Evolutionary conservation across 2,113 vertebrate species (phyloP).

Genomic region (Prochilodus magdalenae): DNA sequence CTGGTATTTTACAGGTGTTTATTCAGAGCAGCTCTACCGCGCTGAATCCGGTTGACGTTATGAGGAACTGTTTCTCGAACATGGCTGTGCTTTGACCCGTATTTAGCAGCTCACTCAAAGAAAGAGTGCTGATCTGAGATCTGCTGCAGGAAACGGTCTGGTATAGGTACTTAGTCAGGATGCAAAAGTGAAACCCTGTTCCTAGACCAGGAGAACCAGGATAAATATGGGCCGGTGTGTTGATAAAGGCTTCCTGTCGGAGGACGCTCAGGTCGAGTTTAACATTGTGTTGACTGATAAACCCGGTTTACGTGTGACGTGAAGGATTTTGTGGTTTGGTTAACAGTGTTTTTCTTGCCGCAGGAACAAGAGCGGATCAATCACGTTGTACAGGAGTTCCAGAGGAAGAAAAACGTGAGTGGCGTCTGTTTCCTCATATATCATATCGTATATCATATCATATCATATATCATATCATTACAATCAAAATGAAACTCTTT

Average conservation of each 20-base stretch:
- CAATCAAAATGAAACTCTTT: no score
- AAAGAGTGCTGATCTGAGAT: not conserved
- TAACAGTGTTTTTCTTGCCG: slow-evolving; percentile 49
- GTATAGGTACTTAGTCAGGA: not conserved
- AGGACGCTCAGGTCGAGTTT: not conserved
- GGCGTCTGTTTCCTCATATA: not conserved
- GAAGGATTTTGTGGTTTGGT: not conserved
- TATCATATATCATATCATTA: no score
- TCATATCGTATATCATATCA: no score
- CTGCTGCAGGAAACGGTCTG: not conserved
- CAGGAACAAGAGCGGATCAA: slow-evolving; percentile 91
- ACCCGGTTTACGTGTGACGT: no score
- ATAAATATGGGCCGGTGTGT: not conserved
- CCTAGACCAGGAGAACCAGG: not conserved
- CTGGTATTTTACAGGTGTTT: no score
- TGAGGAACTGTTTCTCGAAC: not conserved
- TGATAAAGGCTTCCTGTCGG: not conserved
- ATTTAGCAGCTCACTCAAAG: not conserved
- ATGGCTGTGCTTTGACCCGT: not conserved
- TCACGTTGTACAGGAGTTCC: slow-evolving; percentile 86
- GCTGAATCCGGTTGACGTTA: no score
- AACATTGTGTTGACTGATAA: not conserved
- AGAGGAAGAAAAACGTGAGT: slow-evolving; percentile 92
- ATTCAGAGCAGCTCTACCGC: no score
- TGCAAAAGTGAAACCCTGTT: not conserved